phyloP scores from a whole-genome alignment of 2,113 vertebrate species.

The Archocentrus centrarchus region DNA sequence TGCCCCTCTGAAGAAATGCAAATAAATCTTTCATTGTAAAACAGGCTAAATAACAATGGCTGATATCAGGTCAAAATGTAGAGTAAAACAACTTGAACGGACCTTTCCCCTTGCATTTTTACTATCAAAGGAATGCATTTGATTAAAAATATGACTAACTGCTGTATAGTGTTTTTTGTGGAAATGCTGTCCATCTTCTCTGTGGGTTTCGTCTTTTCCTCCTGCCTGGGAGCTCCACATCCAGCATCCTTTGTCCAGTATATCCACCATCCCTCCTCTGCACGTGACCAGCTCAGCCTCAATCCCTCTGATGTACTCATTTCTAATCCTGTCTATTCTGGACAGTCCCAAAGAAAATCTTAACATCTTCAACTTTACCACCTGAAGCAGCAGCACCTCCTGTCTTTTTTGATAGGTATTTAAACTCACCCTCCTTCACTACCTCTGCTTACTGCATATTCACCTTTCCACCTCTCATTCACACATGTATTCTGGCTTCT shows the following conservation, averaged over 20 bases:
- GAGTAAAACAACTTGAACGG: rapidly evolving
- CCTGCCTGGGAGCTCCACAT: neutral
- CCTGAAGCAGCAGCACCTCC: too few species aligned
- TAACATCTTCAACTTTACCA: too few species aligned
- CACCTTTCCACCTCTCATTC: neutral
- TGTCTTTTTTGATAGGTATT: neutral
- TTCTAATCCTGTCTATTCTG: neutral
- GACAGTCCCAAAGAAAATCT: too few species aligned
- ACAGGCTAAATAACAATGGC: rapidly evolving
- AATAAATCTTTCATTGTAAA: neutral
- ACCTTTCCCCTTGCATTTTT: neutral
- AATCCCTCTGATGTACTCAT: too few species aligned
- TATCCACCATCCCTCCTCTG: neutral
- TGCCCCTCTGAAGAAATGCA: neutral
- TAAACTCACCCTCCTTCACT: neutral
- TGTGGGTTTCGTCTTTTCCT: neutral
- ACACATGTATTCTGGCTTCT: neutral
- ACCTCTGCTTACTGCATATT: neutral
- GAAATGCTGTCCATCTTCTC: neutral
- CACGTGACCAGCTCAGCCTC: too few species aligned
- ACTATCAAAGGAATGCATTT: neutral
- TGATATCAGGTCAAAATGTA: neutral
- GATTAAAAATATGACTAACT: neutral
- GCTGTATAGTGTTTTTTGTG: neutral
- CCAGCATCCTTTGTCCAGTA: neutral